Evolutionary conservation across 1,140 invertebrate species (phyloP).

Genomic region (Drosophila ambigua): DNA sequence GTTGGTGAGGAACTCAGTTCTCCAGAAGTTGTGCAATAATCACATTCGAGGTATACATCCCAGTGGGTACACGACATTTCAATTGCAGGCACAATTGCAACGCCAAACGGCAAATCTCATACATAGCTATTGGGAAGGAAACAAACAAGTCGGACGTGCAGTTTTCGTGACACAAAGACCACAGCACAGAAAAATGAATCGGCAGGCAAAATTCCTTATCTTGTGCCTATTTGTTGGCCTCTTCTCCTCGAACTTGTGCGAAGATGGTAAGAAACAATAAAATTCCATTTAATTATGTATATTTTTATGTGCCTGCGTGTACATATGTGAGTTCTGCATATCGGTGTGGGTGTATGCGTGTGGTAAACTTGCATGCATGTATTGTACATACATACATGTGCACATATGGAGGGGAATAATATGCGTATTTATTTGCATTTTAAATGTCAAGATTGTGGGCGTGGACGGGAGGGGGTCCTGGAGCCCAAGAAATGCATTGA

Average conservation of each 20-base stretch:
- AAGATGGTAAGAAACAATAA: slow-evolving; percentile 56
- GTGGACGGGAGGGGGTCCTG: no score
- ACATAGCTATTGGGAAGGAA: slow-evolving; percentile 18
- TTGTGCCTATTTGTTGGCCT: slow-evolving; percentile 70
- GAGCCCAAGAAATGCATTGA: no score
- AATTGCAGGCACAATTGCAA: slow-evolving; percentile 23
- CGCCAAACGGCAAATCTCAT: slow-evolving; percentile 35
- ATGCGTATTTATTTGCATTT: slow-evolving; percentile 40
- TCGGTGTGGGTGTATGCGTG: no score
- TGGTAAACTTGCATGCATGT: slow-evolving; percentile 9
- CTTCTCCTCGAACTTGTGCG: slow-evolving; percentile 54
- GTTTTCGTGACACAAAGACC: slow-evolving; percentile 23
- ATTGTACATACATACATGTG: slow-evolving; percentile 3
- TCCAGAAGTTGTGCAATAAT: slow-evolving; percentile 47
- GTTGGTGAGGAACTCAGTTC: slow-evolving; percentile 45
- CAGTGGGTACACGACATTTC: slow-evolving; percentile 4
- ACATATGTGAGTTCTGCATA: no score
- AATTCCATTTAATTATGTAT: slow-evolving; percentile 14
- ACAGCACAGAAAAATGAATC: slow-evolving; percentile 51
- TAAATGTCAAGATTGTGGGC: slow-evolving; percentile 41
- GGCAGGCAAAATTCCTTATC: slow-evolving; percentile 66
- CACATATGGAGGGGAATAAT: slow-evolving; percentile 3
- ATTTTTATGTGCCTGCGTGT: no score
- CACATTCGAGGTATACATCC: slow-evolving; percentile 2
- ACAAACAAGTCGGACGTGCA: slow-evolving; percentile 37